Evolutionary conservation across 2,113 vertebrate species (phyloP).

Genomic region (Polypterus senegalus): DNA sequence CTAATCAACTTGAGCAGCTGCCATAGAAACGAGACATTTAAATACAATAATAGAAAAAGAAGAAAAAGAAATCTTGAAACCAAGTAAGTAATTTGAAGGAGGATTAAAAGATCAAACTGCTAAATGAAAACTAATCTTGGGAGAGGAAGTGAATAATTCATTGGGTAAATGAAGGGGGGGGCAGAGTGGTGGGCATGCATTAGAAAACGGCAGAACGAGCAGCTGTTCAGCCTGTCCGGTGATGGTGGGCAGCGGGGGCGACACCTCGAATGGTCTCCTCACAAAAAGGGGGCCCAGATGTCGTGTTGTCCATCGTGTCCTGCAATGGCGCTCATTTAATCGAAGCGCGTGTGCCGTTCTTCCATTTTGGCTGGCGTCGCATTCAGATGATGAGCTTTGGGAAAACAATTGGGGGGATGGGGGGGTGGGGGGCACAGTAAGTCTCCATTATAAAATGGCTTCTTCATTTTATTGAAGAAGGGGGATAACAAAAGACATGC

Average conservation of each 20-base stretch:
- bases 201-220: neutral
- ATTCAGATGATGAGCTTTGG: too few relatives aligned
- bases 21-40: slow-evolving; percentile 6
- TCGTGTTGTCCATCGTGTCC: too few relatives aligned
- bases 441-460: too few relatives aligned
- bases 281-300: too few relatives aligned
- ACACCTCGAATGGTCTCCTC: too few relatives aligned
- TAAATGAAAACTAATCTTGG: slow-evolving; percentile 33
- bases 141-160: slow-evolving; percentile 34
- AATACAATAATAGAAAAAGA: neutral
- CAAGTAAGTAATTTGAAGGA: neutral
- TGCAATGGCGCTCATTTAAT: too few relatives aligned
- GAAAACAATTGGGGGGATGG: too few relatives aligned
- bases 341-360: too few relatives aligned
- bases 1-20: slow-evolving; percentile 27
- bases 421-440: too few relatives aligned
- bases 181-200: neutral
- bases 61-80: neutral
- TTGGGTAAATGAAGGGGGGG: slow-evolving; percentile 15
- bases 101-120: slow-evolving; percentile 28
- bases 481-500: too few relatives aligned
- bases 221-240: neutral
- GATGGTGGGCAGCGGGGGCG: neutral
- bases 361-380: too few relatives aligned
- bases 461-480: too few relatives aligned